These are phyloP conservation scores for Trematomus loennbergii DNA, from an alignment of 2,113 vertebrate species.

Conservation along the genomic window DNA sequence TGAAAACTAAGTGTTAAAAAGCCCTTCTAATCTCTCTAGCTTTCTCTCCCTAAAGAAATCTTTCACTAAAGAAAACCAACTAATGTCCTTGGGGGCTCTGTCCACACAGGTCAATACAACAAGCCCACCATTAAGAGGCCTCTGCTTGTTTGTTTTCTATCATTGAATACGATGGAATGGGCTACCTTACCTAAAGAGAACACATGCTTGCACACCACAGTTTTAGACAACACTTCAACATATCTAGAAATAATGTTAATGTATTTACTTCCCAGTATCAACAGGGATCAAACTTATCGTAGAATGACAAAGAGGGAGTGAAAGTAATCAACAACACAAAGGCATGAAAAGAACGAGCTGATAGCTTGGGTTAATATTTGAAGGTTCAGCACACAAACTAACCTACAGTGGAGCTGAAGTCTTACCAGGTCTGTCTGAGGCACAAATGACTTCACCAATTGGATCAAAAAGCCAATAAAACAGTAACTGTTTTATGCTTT, in stretches of 20 bases:
- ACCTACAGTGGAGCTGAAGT: conserved; percentile 45
- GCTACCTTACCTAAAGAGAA: background rate
- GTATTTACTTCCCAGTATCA: conserved; percentile 19
- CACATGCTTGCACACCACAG: background rate
- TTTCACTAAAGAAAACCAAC: conserved; percentile 44
- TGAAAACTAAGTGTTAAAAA: background rate
- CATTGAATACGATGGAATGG: background rate
- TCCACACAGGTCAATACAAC: conserved; percentile 33
- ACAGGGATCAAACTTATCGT: conserved; percentile 40
- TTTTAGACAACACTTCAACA: background rate
- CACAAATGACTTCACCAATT: conserved; percentile 8
- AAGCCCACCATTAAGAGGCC: conserved; percentile 9
- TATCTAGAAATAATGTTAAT: background rate
- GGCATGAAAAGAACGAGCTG: conserved; percentile 69
- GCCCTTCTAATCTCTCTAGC: conserved; percentile 16
- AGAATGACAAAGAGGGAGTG: conserved; percentile 33
- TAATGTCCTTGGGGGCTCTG: conserved; percentile 33
- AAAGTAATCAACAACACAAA: conserved; percentile 63
- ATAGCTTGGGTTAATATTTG: conserved; percentile 85
- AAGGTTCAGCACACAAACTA: conserved; percentile 78
- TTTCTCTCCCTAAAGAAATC: conserved; percentile 39
- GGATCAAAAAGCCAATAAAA: background rate
- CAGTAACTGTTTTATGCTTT: background rate
- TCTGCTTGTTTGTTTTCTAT: background rate
- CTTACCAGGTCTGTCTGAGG: conserved; percentile 5